phyloP scores from a whole-genome alignment of 1,140 invertebrate species.

The Caenorhabditis latens region DNA sequence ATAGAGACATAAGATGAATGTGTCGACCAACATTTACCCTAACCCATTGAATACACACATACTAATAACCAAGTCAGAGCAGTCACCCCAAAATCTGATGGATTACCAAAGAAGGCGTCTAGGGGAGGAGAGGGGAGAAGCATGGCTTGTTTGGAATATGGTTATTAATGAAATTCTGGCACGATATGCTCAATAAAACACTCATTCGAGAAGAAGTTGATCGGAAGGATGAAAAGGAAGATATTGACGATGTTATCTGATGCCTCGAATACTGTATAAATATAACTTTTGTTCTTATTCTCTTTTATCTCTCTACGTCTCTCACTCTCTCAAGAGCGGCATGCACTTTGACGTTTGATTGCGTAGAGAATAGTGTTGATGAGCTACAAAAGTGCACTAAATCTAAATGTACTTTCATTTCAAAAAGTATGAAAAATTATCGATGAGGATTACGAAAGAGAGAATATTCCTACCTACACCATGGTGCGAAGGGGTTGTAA shows the following conservation, averaged over 20 bases:
- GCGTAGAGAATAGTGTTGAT: slow-evolving; percentile 6
- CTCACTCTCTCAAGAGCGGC: slow-evolving; percentile 11
- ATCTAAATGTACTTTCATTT: neutral
- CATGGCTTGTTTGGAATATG: neutral
- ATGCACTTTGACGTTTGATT: slow-evolving; percentile 10
- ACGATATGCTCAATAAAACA: neutral
- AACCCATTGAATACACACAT: too few relatives aligned
- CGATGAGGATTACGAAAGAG: neutral
- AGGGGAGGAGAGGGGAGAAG: neutral
- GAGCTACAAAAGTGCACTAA: neutral
- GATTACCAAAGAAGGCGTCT: slow-evolving; percentile 6
- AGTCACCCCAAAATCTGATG: slow-evolving; percentile 18
- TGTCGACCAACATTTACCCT: slow-evolving; percentile 48
- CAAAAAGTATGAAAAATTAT: neutral
- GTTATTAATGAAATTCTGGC: neutral
- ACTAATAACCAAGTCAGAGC: slow-evolving; percentile 27
- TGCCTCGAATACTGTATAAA: slow-evolving; percentile 46
- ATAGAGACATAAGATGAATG: slow-evolving; percentile 12
- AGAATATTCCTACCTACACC: neutral
- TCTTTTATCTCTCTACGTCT: neutral
- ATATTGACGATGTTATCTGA: neutral
- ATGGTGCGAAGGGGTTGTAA: slow-evolving; percentile 30
- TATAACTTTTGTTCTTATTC: neutral
- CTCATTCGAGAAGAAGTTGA: neutral
- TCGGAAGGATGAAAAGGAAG: slow-evolving; percentile 26